Evolutionary conservation across 2,888 invertebrate genomes (phyloP), one percentile per base, ranked within the genome.

Genomic region (Maniola hyperantus): DNA sequence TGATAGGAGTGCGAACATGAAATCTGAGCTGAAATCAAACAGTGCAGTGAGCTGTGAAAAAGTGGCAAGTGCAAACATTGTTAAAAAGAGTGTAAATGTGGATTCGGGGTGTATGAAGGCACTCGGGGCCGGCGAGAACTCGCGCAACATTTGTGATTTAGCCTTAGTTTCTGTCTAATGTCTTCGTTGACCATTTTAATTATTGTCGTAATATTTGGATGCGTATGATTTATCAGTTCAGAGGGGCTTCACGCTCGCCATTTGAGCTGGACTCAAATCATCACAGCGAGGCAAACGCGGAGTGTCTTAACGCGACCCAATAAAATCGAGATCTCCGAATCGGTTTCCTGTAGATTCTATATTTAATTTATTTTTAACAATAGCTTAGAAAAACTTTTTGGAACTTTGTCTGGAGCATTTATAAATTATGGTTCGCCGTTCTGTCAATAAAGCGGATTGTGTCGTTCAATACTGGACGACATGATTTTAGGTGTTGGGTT

Each of bases 301-400:
- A 88, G 86, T 85, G 84, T 89, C 85, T 88, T 85, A 84, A 78
- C 77, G 83, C 83, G 84, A 80, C 86, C 84, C 84, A 81, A 84
- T 81, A 80, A 84, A 84, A 83, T 83, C 85, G 85, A 91, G 92
- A 91, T 91, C 91, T 92, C 92, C 91, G 89, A 87, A 88, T 91
- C 87, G 88, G 91, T 91, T 91, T 92, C 92, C 92, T 92, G 84
- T 91, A 92, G 91, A 87, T 87, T 90, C 86, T 89, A 89, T 86
- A 83, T 85, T 87, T 91, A 91, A 91, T 92, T 92, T 91, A 92
- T 92, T 92, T 69, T 76, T 92, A 92, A 91, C 87, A 88, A 82
- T 92, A 91, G 88, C 81, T 77, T 91, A 90, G 89, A 84, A 85
- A 87, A 84, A 88, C 85, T 85, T 83, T 78, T 79, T 79, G 84